These are phyloP conservation scores for Drosophila parabipectinata DNA, from an alignment of 1,140 invertebrate species.

Conservation along the genomic window DNA sequence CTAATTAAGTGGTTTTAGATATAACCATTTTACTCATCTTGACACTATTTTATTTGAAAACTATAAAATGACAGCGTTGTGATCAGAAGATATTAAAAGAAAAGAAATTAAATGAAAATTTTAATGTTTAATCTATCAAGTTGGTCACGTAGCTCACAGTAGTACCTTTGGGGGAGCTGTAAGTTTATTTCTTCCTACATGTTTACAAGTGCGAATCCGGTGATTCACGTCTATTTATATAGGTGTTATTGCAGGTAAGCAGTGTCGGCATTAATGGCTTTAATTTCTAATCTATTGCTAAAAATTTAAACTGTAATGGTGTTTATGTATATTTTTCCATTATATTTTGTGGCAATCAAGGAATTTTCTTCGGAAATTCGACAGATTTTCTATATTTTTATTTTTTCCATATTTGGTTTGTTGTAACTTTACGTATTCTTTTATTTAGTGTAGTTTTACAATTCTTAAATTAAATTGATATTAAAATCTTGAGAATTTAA, in stretches of 20 bases:
- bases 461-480: not conserved
- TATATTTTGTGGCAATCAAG: too few species aligned
- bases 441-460: not conserved
- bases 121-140: too few species aligned
- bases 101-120: not conserved
- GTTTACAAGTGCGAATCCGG: not conserved
- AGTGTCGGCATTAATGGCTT: not conserved
- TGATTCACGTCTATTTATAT: not conserved
- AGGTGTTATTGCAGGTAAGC: not conserved
- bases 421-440: not conserved
- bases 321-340: not conserved
- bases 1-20: conserved; percentile 56
- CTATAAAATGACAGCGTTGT: conserved; percentile 30
- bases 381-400: not conserved
- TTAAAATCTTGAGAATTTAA: not conserved
- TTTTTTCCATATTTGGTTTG: not conserved
- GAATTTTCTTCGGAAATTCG: not conserved
- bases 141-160: not conserved
- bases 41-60: conserved; percentile 12
- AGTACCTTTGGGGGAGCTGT: not conserved
- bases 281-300: not conserved
- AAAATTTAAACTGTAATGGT: not conserved
- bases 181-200: not conserved
- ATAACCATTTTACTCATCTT: conserved; percentile 37
- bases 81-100: conserved; percentile 2